Evolutionary conservation across 2,888 invertebrate genomes (phyloP).

Genomic region (Deilephila elpenor): DNA sequence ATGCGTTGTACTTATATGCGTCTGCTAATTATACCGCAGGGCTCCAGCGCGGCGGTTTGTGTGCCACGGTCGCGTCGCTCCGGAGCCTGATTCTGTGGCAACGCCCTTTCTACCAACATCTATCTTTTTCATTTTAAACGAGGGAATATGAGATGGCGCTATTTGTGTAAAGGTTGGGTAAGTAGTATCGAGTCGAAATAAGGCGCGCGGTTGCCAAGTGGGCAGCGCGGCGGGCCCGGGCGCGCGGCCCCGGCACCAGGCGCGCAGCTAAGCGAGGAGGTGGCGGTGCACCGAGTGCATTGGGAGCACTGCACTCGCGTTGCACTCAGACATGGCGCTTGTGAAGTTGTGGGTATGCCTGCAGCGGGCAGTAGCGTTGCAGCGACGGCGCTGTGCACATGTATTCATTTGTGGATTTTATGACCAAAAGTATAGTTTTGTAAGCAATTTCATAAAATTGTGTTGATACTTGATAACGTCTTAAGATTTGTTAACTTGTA

Average conservation of each 20-base stretch:
- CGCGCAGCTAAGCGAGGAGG: constrained; percentile 57
- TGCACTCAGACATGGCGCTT: neutral
- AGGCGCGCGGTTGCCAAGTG: constrained; percentile 77
- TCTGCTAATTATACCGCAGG: neutral
- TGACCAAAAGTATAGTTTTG: neutral
- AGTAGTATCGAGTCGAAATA: neutral
- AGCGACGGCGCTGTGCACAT: neutral
- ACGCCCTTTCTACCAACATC: neutral
- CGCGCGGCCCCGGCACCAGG: constrained; percentile 76
- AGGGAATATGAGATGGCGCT: neutral
- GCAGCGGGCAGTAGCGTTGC: neutral
- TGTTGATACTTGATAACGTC: no score
- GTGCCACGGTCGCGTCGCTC: neutral
- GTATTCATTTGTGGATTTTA: neutral
- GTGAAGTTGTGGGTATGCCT: neutral
- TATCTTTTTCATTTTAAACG: neutral
- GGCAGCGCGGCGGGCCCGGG: constrained; percentile 66
- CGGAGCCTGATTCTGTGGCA: neutral
- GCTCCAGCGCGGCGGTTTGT: neutral
- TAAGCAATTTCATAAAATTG: neutral
- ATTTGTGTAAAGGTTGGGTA: neutral
- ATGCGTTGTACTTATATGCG: no score
- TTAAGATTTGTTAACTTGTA: no score
- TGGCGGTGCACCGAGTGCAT: constrained; percentile 43
- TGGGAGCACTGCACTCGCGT: constrained; percentile 28